Base-by-base conservation (phyloP, 2,113 vertebrate species). In the Grammomys surdaster region DNA sequence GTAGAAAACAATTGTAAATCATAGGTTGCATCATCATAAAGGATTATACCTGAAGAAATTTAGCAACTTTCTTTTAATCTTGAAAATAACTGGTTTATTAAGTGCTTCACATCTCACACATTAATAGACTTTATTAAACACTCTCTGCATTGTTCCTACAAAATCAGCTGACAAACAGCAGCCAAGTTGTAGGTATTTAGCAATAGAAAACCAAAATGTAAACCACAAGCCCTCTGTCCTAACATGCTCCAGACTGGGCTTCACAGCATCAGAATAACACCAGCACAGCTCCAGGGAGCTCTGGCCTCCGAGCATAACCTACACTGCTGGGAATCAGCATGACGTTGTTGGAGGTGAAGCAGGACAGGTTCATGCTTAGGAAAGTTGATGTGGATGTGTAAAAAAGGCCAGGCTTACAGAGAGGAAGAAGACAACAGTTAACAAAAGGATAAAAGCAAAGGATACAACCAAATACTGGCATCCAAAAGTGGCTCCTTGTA, bases 391-490 rank as follows among this genome's bases (percentile, higher is more conserved):
- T 88, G 67, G 20, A 65, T 40, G 12, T 48, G 76, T 81, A 43
- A 95, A 10, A 11, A 65, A 60, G 12, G 17, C 19, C 80, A 90
- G 9, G 8, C 85, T 95, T 40, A 28, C 19, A 70, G 82, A 94
- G 91, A 65, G 40, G 91, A 95, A 43, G 94, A 67, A 96, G 46
- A 1, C 96, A 81, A 20, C 73, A 88, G 88, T 67, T 86, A 93
- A 81, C 19, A 78, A 75, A 70, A 95, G 63, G 69, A 51, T 19
- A 65, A 70, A 93, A 87, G 20, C 43, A 91, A 88, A 58, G n/a
- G 16, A 76, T 36, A 77, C 89, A 46, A 67, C 22, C n/a, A 82
- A 92, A 13, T 78, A 9, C 17, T 58, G 12, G 26, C 56, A 93
- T 10, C 7, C 7, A 93, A 80, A 36, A 72, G 67, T 75, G 95